Evolutionary conservation across 2,797 vertebrate genomes (phyloP), one percentile per base, ranked within the genome.

Genomic region (Poeciliopsis turneri): DNA sequence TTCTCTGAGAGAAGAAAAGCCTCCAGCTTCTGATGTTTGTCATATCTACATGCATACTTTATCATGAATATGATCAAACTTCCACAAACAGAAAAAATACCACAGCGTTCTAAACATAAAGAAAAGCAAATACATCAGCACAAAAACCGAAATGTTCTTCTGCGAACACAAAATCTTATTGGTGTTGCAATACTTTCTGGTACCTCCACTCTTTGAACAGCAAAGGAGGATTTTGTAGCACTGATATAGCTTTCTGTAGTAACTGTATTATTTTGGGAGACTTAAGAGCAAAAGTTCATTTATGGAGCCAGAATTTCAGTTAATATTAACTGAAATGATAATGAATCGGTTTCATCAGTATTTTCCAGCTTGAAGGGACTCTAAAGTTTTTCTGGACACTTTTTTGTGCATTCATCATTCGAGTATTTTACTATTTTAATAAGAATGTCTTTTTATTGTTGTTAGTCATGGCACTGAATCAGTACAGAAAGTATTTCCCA

Each of bases 1-100:
- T 90, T 84, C 70, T 82, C 71, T 51, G 73, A 80, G 81, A 78
- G 80, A 75, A 23, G 74, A 83, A 64, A 80, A 82, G 73, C 75
- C n/a, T 46, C 74, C 33, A 33, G 82, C 70, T 79, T 75, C 39
- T 75, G 33, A 85, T 51, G 61, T 25, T 73, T 64, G 23, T 77
- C 61, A 75, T 85, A 72, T 86, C 88, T 81, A 83, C 80, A 82
- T 84, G 71, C 10, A 64, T 43, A 74, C 59, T 33, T 30, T 13
- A 59, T 79, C 1, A 79, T 70, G 83, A 75, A 77, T 39, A 43
- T 75, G 43, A 79, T 73, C 20, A 47, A 7, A n/a, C 45, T 77
- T 69, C 57, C 70, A 76, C 66, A 39, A 5, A 75, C 47, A 76
- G 2, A 45, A 45, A 47, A 70, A 36, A 74, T 23, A 13, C 18